These are phyloP conservation scores for Ectropis crepuscularia DNA, from an alignment of 2,888 invertebrate genomes.

Conservation along the genomic window DNA sequence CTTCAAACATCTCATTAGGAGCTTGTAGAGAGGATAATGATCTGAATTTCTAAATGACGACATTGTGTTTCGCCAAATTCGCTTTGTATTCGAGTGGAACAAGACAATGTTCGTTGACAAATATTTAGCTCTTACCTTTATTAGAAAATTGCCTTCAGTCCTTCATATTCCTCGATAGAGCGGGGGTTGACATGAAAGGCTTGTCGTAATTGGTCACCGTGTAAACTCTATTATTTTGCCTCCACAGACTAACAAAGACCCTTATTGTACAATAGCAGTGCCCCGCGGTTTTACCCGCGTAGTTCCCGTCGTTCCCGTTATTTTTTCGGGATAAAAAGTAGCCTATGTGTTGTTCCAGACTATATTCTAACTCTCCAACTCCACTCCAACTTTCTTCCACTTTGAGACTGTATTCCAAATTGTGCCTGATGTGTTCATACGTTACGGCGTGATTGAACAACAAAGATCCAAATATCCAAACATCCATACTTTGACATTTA, in stretches of 20 bases:
- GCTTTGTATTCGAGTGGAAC: slow-evolving; percentile 27
- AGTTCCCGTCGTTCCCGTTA: no score
- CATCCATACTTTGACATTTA: no score
- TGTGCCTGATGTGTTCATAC: no score
- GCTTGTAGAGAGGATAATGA: slow-evolving; percentile 14
- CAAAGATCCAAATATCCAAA: no score
- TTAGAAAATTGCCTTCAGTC: slow-evolving; percentile 58
- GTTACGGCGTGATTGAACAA: no score
- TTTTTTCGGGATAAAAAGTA: no score
- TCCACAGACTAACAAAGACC: slow-evolving; percentile 54
- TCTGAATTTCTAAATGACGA: slow-evolving; percentile 26
- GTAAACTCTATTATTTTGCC: slow-evolving; percentile 63
- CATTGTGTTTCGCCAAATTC: slow-evolving; percentile 29
- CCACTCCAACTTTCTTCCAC: no score
- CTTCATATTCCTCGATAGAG: slow-evolving; percentile 57
- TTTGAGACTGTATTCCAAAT: no score
- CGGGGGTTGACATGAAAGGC: slow-evolving; percentile 65
- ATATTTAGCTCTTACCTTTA: slow-evolving; percentile 58
- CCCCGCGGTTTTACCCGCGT: no score
- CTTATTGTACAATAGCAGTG: slow-evolving; percentile 46
- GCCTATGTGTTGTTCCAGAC: no score
- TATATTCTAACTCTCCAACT: no score
- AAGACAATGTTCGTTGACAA: slow-evolving; percentile 43
- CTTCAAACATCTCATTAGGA: slow-evolving; percentile 20
- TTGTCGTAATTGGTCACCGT: slow-evolving; percentile 63